phyloP scores from a whole-genome alignment of 2,113 vertebrate species.

The Theropithecus gelada region DNA sequence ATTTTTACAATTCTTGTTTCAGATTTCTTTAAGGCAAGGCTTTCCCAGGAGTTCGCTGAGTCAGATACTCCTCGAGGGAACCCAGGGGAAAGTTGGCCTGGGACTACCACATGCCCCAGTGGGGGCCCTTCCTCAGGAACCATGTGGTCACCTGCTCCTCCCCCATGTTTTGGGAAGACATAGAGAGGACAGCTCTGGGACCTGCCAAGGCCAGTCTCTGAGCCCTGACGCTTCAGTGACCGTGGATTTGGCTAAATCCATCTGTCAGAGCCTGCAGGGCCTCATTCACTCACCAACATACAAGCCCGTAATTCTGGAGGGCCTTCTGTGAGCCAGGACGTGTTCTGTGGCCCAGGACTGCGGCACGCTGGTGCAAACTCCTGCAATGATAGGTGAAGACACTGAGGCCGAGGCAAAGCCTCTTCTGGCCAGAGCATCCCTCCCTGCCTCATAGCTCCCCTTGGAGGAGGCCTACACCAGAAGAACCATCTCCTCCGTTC shows the following conservation, averaged over 20 bases:
- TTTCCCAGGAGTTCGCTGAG: background rate
- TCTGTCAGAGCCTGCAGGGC: background rate
- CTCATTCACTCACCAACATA: rapidly evolving
- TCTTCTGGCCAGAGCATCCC: background rate
- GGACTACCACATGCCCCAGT: rapidly evolving
- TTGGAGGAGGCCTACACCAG: rapidly evolving
- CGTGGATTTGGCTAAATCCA: background rate
- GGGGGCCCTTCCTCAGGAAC: background rate
- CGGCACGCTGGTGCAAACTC: background rate
- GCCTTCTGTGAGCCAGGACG: too few species aligned
- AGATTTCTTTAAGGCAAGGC: background rate
- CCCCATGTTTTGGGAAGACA: background rate
- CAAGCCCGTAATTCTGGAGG: background rate
- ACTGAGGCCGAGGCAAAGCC: background rate
- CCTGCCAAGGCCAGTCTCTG: too few species aligned
- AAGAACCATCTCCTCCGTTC: background rate
- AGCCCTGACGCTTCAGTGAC: background rate
- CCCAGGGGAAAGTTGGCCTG: background rate
- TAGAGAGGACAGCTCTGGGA: background rate
- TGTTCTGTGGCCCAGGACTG: background rate
- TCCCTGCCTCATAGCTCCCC: background rate
- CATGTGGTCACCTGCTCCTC: background rate
- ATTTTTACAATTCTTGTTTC: background rate
- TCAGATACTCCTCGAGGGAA: background rate
- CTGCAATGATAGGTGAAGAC: background rate